Base-by-base conservation (phyloP, 2,113 vertebrate genomes). In the Poeciliopsis prolifica region DNA sequence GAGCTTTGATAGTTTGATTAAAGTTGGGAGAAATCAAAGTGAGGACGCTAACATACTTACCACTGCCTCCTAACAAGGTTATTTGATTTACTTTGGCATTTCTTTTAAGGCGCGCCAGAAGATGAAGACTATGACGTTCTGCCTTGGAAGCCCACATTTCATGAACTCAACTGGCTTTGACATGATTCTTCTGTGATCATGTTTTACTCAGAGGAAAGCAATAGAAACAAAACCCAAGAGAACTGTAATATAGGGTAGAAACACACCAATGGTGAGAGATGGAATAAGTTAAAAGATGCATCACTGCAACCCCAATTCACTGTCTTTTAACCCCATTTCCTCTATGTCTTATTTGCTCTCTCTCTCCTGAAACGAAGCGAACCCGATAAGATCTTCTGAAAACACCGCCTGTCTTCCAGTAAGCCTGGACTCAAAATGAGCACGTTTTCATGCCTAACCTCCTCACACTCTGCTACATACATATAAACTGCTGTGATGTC, bases 321-420 rank as follows among this genome's bases (percentile, higher is more conserved):
- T n/a, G 26, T 31, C 5, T 29, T 81, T 74, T 62, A 73, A 78
- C 19, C 19, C 30, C 33, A 33, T 64, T 29, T 48, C 19, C 67
- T 7, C 65, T 75, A 79, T 42, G 66, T 77, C 63, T 37, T 80
- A 37, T 58, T 51, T 29, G 70, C 33, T 48, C 24, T 14, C 74
- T 69, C 26, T 72, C 74, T 69, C 13, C 62, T 5, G 3, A 44
- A 58, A 76, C 69, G 13, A 62, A 44, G 54, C 6, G 19, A 68
- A 68, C 30, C n/a, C 5, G 31, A 61, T 5, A 66, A 42, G 14
- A 15, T 15, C 40, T 42, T 42, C 40, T 42, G 12, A 37, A 33
- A 14, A 73, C 74, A 70, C 91, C 86, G 86, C 88, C 87, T 90
- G 87, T 82, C 64, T 72, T 31, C 26, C 86, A 89, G 75, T 86